A percentile compares a stretch with the other conserved stretches of the same genome.
Conservation (phyloP, 2,113 vertebrate genomes). For the Phaethornis superciliosus region DNA sequence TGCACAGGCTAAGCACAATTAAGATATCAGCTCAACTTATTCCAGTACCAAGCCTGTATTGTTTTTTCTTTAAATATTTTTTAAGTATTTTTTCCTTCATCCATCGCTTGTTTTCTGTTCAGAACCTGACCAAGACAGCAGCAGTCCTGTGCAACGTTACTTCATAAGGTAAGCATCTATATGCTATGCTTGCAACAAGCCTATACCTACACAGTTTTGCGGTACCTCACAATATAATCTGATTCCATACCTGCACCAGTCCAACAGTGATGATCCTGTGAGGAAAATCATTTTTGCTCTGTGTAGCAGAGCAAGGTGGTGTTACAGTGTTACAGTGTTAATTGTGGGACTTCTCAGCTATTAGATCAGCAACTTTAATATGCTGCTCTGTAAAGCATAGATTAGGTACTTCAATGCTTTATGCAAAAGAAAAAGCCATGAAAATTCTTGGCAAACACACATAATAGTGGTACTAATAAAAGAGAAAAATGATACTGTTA, state of each 20-base stretch:
- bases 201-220: background rate
- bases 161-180: background rate
- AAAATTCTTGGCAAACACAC: background rate
- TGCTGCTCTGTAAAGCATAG: background rate
- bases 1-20: no score
- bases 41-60: background rate
- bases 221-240: background rate
- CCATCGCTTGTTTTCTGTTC: background rate
- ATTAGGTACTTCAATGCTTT: background rate
- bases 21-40: background rate
- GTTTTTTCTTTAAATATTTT: background rate
- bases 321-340: background rate
- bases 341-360: background rate
- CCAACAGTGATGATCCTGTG: background rate
- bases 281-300: background rate
- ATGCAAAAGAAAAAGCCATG: accelerated
- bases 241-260: background rate
- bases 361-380: background rate
- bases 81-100: background rate
- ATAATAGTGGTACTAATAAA: background rate
- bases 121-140: background rate
- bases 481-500: no score
- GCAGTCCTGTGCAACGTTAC: background rate
- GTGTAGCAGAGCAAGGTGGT: background rate
- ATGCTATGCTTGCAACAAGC: background rate